Evolutionary conservation across 2,113 vertebrate genomes (phyloP).

Genomic region (Eubucco bourcierii): DNA sequence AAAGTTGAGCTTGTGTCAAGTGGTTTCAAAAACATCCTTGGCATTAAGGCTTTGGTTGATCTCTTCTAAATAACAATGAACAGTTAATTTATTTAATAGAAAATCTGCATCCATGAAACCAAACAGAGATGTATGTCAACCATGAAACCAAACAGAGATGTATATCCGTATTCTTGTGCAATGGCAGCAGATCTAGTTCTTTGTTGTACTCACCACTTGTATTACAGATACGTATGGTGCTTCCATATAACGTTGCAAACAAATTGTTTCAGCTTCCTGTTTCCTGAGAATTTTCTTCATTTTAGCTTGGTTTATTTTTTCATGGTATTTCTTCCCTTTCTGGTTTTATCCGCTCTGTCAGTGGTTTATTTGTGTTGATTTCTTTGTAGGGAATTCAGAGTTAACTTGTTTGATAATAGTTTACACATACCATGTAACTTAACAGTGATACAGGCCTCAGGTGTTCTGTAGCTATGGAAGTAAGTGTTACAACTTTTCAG

Average conservation of each 20-base stretch:
- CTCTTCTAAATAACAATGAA: not conserved
- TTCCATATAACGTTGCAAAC: not conserved
- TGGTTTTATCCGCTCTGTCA: not conserved
- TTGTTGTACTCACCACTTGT: not conserved
- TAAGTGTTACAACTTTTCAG: not conserved
- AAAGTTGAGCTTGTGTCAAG: not conserved
- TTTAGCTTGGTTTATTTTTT: not conserved
- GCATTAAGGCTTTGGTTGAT: not conserved
- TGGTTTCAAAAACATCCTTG: not conserved
- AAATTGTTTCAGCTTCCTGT: not conserved
- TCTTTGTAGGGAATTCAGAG: not conserved
- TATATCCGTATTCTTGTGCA: not conserved
- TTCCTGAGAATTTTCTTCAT: not conserved
- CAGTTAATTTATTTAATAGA: not conserved
- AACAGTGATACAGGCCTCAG: not conserved
- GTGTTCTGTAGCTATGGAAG: not conserved
- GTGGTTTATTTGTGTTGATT: not conserved
- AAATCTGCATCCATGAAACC: not conserved
- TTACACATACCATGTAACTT: not conserved
- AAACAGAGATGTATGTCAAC: not conserved
- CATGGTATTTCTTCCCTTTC: not conserved
- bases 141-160: not conserved
- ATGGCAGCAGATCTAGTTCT: not conserved
- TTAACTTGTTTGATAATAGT: not conserved
- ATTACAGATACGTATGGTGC: not conserved